A percentile compares a stretch with the other conserved stretches of the same genome.
Evolutionary conservation across 37 sponge, comb jelly and placozoan species (phyloP).

Genomic region (Lycopodina hypogea): DNA sequence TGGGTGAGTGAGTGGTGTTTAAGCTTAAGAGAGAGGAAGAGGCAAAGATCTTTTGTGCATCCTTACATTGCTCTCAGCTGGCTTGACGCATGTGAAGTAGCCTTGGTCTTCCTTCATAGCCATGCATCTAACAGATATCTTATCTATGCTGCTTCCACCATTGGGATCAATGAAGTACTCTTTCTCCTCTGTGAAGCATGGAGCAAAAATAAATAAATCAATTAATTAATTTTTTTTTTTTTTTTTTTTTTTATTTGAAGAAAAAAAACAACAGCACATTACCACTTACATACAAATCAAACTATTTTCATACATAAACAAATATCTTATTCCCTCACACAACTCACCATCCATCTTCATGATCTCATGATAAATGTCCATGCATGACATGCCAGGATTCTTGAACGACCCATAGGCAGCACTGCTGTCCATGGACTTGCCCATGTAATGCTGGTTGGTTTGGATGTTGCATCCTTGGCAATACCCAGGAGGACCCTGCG

Average conservation of each 20-base stretch:
- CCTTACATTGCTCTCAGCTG: conserved; percentile 8
- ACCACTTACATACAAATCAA: not conserved
- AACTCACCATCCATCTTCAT: not conserved
- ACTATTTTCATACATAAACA: not conserved
- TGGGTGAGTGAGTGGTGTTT: too few relatives aligned
- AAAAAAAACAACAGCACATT: not conserved
- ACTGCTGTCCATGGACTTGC: not conserved
- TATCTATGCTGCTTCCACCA: conserved; percentile 48
- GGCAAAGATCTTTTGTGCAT: too few relatives aligned
- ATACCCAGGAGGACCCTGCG: conserved; percentile 45
- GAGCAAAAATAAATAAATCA: too few relatives aligned
- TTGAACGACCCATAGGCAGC: conserved; percentile 40
- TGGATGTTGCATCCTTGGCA: conserved; percentile 45
- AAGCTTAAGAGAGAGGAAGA: too few relatives aligned
- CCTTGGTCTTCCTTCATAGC: conserved; percentile 6
- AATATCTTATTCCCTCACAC: not conserved
- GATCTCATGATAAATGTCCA: conserved; percentile 8
- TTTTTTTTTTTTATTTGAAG: too few relatives aligned
- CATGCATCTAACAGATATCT: conserved; percentile 49
- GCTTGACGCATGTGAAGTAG: conserved; percentile 65
- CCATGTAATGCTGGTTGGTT: conserved; percentile 15
- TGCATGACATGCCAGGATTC: conserved; percentile 47
- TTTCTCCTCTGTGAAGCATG: conserved; percentile 18
- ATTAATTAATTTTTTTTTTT: too few relatives aligned
- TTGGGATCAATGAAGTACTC: conserved; percentile 66